Percentiles rank a stretch among this genome's conserved stretches.
phyloP scores from a whole-genome alignment of 2,888 invertebrate genomes.

The Caenorhabditis plicata region DNA sequence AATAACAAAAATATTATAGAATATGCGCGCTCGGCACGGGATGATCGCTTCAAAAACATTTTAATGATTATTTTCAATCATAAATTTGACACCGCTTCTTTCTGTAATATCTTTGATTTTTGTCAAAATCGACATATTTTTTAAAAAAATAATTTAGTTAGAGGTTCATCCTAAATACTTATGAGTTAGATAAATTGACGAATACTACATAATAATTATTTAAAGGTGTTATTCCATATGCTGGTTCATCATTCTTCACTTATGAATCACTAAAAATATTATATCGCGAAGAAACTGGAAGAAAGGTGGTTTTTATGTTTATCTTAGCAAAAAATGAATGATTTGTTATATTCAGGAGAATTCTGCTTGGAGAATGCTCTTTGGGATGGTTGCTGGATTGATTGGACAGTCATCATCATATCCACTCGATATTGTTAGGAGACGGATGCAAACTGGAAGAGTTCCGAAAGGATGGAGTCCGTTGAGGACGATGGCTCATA shows the following conservation, averaged over 20 bases:
- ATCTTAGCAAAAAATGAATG: background rate
- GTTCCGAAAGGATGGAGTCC: slow-evolving; percentile 75
- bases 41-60: no score
- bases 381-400: slow-evolving; percentile 88
- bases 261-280: slow-evolving; percentile 88
- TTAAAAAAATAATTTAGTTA: no score
- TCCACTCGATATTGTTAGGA: slow-evolving; percentile 88
- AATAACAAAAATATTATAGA: no score
- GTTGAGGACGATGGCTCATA: slow-evolving; percentile 22
- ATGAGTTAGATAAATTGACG: background rate
- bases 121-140: no score
- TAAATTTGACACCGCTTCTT: no score
- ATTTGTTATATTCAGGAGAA: slow-evolving; percentile 24
- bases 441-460: slow-evolving; percentile 67
- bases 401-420: slow-evolving; percentile 93
- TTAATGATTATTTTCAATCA: no score
- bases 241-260: slow-evolving; percentile 84
- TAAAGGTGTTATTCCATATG: slow-evolving; percentile 64
- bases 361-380: slow-evolving; percentile 72
- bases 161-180: no score
- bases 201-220: background rate
- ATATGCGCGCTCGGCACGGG: no score
- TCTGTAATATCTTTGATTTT: no score
- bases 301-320: slow-evolving; percentile 13
- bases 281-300: slow-evolving; percentile 69